These are phyloP conservation scores for Eupithecia vulgata DNA, from an alignment of 2,888 invertebrate genomes.

Conservation along the genomic window DNA sequence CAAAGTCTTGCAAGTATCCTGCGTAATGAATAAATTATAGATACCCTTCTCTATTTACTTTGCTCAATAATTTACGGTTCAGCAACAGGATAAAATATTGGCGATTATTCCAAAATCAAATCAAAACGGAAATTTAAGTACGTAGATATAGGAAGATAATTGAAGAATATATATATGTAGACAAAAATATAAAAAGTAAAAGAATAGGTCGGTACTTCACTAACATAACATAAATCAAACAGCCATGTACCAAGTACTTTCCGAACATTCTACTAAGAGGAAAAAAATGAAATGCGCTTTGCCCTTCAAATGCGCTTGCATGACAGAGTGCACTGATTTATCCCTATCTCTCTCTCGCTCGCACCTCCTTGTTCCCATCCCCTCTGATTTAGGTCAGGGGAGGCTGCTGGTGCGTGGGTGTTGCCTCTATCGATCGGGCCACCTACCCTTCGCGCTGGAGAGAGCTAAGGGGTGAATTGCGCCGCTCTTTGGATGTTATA, in stretches of 20 bases:
- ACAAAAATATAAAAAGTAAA: neutral
- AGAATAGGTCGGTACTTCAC: neutral
- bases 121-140: neutral
- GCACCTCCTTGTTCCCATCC: constrained; percentile 53
- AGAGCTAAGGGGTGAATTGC: constrained; percentile 15
- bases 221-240: neutral
- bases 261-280: constrained; percentile 11
- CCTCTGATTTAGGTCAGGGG: constrained; percentile 70
- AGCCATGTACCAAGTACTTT: neutral
- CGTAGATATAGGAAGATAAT: neutral
- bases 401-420: constrained; percentile 66
- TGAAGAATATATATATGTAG: neutral
- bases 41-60: neutral
- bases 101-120: neutral
- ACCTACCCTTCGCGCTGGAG: constrained; percentile 39
- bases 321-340: constrained; percentile 31
- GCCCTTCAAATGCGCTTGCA: constrained; percentile 21
- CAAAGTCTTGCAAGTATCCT: neutral
- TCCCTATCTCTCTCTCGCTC: constrained; percentile 32
- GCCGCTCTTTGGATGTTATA: constrained; percentile 3
- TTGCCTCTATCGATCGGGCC: constrained; percentile 69
- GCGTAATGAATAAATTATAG: neutral
- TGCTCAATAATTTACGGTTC: neutral
- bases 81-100: neutral
- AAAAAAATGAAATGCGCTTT: constrained; percentile 15